Percentiles rank a stretch among this genome's conserved stretches.
Conservation (phyloP, 1,140 invertebrate genomes). For the Pseudachorutes palmiensis region DNA sequence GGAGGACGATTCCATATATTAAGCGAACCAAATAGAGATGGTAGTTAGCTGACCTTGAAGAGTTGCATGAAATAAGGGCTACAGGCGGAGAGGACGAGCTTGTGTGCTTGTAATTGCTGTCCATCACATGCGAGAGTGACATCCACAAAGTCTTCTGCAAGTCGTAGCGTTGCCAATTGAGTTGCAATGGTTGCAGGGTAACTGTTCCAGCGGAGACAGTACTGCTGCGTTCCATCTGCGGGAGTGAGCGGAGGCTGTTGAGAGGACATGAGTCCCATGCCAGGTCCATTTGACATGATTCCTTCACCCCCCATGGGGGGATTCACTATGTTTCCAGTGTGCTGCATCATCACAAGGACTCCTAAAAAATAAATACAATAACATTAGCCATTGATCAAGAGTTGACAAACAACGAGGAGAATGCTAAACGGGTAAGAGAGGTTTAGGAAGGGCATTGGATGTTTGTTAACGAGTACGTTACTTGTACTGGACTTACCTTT, state of each 20-base stretch:
- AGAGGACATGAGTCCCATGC: conserved; percentile 34
- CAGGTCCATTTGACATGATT: neutral
- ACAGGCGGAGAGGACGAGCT: conserved; percentile 47
- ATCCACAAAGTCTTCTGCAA: conserved; percentile 46
- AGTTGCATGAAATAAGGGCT: conserved; percentile 48
- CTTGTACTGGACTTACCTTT: too few relatives aligned
- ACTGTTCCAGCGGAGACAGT: conserved; percentile 87
- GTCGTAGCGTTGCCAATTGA: conserved; percentile 39
- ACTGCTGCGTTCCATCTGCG: conserved; percentile 63
- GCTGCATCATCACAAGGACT: too few relatives aligned
- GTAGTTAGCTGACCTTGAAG: conserved; percentile 41
- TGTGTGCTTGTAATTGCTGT: conserved; percentile 44
- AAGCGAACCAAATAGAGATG: too few relatives aligned
- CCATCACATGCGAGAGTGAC: conserved; percentile 45
- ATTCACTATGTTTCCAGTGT: too few relatives aligned
- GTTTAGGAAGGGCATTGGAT: too few relatives aligned
- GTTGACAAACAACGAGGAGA: too few relatives aligned
- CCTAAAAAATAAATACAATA: neutral
- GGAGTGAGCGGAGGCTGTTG: conserved; percentile 21
- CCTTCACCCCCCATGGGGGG: neutral
- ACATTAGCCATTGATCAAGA: too few relatives aligned
- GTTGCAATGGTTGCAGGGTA: conserved; percentile 60
- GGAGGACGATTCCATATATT: too few relatives aligned
- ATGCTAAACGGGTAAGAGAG: too few relatives aligned
- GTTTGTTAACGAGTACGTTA: too few relatives aligned